These are phyloP conservation scores for Malthinus seriepunctatus DNA, from an alignment of 2,888 invertebrate species.

Conservation along the genomic window DNA sequence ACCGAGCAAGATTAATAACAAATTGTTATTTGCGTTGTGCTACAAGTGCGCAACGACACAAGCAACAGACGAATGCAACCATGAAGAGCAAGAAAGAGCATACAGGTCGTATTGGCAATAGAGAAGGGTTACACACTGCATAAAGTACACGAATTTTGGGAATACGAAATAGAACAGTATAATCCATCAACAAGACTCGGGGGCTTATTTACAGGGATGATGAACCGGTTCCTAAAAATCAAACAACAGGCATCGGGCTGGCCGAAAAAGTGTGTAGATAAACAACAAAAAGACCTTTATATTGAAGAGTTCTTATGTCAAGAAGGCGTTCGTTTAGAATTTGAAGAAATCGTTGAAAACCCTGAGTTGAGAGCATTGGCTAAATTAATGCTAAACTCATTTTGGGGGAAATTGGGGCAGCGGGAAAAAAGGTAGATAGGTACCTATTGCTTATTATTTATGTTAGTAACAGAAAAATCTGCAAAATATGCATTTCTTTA, in stretches of 20 bases:
- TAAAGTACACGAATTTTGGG: constrained; percentile 40
- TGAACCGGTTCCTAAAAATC: constrained; percentile 38
- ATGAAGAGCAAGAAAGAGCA: not conserved
- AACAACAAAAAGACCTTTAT: constrained; percentile 30
- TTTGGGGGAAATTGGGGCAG: constrained; percentile 42
- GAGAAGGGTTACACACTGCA: constrained; percentile 37
- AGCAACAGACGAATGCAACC: not conserved
- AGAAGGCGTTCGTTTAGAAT: constrained; percentile 36
- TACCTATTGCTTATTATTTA: too few relatives aligned
- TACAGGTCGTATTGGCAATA: constrained; percentile 41
- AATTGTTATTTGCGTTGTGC: constrained; percentile 5
- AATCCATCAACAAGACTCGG: constrained; percentile 14
- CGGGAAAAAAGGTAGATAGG: too few relatives aligned
- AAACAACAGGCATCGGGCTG: constrained; percentile 38
- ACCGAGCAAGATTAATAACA: not conserved
- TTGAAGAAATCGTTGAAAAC: constrained; percentile 32
- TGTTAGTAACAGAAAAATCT: too few relatives aligned
- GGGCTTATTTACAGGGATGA: constrained; percentile 35
- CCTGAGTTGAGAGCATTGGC: constrained; percentile 36
- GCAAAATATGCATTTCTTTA: too few relatives aligned
- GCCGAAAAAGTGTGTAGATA: constrained; percentile 25
- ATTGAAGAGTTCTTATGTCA: constrained; percentile 31
- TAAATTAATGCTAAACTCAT: constrained; percentile 39
- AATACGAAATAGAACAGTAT: constrained; percentile 36
- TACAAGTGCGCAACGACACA: not conserved